Evolutionary conservation across 1,140 invertebrate species (phyloP), one percentile per base, ranked within the genome.

Genomic region (Halesus radiatus): DNA sequence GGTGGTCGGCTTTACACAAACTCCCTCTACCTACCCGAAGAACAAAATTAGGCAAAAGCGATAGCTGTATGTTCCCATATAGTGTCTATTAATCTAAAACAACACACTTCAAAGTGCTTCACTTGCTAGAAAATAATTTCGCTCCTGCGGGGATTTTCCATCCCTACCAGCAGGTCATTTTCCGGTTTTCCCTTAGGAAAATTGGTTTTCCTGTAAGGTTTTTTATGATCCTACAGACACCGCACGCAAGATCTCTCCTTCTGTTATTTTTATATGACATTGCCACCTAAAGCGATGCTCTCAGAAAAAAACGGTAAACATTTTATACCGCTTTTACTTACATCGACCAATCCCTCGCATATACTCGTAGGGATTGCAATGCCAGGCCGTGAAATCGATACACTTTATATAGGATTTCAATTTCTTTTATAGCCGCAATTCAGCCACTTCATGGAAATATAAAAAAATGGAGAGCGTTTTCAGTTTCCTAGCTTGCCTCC

Each of bases 261-360:
- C 74, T 62, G 18, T 54, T 53, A 58, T 20, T 32, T 58, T 68
- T 72, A 79, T 72, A 78, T 32, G 66, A 58, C 66, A 58, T 74
- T 54, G 45, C 70, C 58, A 74, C 78, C 29, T 23, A 52, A 56
- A 72, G 75, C 73, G 52, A n/a, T 58, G 62, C 77, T 58, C 37
- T 73, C 68, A 73, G 26, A 72, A 60, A 73, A 60, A 52, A 72
- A 73, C 52, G 32, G 66, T 54, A 79, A 81, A 50, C 80, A 76
- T 76, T 72, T 81, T 76, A 76, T 79, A 75, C 60, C 53, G 37
- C 76, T 60, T 66, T 79, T 80, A 80, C 79, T 68, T 78, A 74
- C 78, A 82, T 80, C 80, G 80, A 80, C 78, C 81, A 83, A 80
- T 83, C 81, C 78, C 75, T 37, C 26, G 54, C 79, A 79, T 53